Percentiles rank a stretch among this genome's conserved stretches.
Evolutionary conservation across 2,888 invertebrate genomes (phyloP).

Genomic region (Protodeltote pygarga): DNA sequence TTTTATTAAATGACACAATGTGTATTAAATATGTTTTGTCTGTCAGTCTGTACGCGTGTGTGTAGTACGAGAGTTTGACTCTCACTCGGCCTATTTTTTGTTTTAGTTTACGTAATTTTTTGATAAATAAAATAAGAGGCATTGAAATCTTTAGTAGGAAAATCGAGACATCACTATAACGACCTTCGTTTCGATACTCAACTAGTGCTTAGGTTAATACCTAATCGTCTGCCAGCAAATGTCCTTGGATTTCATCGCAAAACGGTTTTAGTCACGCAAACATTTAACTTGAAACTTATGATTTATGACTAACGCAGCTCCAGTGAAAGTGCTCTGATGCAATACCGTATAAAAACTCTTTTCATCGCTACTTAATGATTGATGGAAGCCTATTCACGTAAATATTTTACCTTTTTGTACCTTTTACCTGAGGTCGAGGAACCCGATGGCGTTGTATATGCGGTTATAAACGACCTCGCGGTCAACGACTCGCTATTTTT

Average conservation of each 20-base stretch:
- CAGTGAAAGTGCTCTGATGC: conserved; percentile 74
- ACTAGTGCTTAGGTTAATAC: conserved; percentile 30
- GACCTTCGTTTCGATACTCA: conserved; percentile 29
- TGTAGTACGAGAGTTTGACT: too few relatives aligned
- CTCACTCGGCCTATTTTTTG: too few relatives aligned
- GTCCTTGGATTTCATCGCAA: conserved; percentile 61
- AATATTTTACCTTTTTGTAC: conserved; percentile 58
- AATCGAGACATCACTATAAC: background rate
- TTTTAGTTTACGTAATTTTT: too few relatives aligned
- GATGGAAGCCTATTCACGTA: conserved; percentile 72
- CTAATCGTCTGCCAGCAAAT: conserved; percentile 43
- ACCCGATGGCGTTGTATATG: conserved; percentile 44
- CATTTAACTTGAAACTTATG: conserved; percentile 57
- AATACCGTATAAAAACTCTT: conserved; percentile 61
- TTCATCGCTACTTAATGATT: conserved; percentile 70
- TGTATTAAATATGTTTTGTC: too few relatives aligned
- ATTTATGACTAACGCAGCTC: conserved; percentile 66
- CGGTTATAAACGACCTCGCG: conserved; percentile 32
- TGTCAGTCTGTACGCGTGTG: too few relatives aligned
- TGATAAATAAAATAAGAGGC: too few relatives aligned
- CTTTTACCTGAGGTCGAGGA: conserved; percentile 55
- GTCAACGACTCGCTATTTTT: conserved; percentile 25
- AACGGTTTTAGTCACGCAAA: conserved; percentile 55
- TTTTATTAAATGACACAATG: background rate
- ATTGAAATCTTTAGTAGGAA: too few relatives aligned